Evolutionary conservation across 1,140 invertebrate genomes (phyloP), one percentile per base, ranked within the genome.

Genomic region (Tribolium madens): DNA sequence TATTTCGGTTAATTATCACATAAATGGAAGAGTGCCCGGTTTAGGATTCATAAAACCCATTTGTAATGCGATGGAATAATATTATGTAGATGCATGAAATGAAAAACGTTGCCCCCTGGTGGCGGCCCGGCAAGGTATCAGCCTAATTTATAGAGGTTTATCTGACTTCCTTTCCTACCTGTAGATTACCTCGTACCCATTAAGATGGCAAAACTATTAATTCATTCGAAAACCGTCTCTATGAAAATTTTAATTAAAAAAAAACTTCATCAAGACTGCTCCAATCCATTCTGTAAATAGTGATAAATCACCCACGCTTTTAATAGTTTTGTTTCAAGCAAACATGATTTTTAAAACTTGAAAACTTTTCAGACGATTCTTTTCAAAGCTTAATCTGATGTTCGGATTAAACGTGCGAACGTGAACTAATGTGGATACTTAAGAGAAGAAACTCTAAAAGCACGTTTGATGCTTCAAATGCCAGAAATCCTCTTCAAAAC

Each of bases 1-100:
- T 80, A 73, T 78, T 78, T 80, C 46, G 68, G 48, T 75, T 80
- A 80, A 80, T 80, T 80, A 80, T 78, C 79, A 80, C 76, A 80
- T 78, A 80, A 78, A 80, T 80, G 74, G 76, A 77, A 77, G 74
- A 70, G 57, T 76, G 60, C 53, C 52, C 76, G 46, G 73, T 76
- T 79, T 76, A 71, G 60, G 71, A 74, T 76, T 78, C 76, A 80
- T 76, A 76, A 78, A 74, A 75, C 68, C 48, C 69, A 73, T 77
- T 80, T 71, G 53, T 47, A 76, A 75, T 68, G 36, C 57, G 64
- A 53, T 53, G 46, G 68, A 72, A 75, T 52, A 69, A 46, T 75
- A 76, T 76, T 80, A 80, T 78, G 76, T 80, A 80, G 79, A 80
- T 80, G 79, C 60, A 60, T 48, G 64, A 78, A 80, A 80, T 80